These are phyloP conservation scores for Vanessa cardui DNA, from an alignment of 2,888 invertebrate species.

Conservation along the genomic window DNA sequence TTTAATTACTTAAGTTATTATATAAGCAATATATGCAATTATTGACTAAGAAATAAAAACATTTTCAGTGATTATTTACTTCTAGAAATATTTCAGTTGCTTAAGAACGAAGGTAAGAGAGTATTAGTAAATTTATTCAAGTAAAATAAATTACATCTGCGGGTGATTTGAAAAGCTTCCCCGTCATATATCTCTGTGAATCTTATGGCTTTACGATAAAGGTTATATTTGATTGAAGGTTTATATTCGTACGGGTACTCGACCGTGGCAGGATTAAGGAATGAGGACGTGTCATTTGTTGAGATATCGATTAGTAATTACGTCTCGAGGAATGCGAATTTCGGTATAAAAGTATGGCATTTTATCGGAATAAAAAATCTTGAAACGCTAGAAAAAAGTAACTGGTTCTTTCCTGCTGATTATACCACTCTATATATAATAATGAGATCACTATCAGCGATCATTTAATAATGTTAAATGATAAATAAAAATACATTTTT, in stretches of 20 bases:
- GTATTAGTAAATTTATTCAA: slow-evolving; percentile 19
- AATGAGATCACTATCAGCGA: too few relatives aligned
- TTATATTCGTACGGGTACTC: background rate
- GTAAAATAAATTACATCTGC: slow-evolving; percentile 18
- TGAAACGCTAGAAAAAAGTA: background rate
- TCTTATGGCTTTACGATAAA: slow-evolving; percentile 2
- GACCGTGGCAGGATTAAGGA: slow-evolving; percentile 1
- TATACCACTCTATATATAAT: too few relatives aligned
- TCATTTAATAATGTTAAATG: too few relatives aligned
- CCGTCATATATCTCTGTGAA: background rate
- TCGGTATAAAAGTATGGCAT: background rate
- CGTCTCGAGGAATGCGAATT: slow-evolving; percentile 16
- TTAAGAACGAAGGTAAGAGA: background rate
- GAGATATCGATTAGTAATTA: slow-evolving; percentile 27
- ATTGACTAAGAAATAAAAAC: background rate
- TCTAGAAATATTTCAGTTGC: background rate
- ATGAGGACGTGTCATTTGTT: slow-evolving; percentile 20
- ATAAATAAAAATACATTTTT: too few relatives aligned
- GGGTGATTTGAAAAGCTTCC: slow-evolving; percentile 10
- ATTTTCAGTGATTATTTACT: too few relatives aligned
- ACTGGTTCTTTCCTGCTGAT: too few relatives aligned
- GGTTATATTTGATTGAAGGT: slow-evolving; percentile 2
- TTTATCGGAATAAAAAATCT: slow-evolving; percentile 11
- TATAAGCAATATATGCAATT: too few relatives aligned
- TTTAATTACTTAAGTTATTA: too few relatives aligned